phyloP scores from a whole-genome alignment of 2,888 invertebrate species.

The Lycia hirtaria region DNA sequence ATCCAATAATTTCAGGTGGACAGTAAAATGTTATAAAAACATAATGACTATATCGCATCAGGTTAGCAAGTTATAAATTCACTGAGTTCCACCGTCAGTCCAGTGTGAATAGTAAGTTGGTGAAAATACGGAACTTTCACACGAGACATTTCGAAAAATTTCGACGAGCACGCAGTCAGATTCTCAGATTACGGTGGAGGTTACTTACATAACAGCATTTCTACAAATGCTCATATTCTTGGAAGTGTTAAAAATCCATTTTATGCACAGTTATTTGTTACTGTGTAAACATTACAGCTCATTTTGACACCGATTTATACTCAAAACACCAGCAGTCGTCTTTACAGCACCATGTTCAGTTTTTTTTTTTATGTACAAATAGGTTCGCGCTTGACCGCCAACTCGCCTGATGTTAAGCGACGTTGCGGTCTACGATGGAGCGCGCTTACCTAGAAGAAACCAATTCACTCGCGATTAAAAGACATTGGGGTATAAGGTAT shows the following conservation, averaged over 20 bases:
- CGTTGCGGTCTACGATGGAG: too few relatives aligned
- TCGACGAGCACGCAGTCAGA: conserved; percentile 38
- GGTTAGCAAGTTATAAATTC: conserved; percentile 31
- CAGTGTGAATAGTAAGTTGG: conserved; percentile 41
- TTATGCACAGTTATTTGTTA: conserved; percentile 18
- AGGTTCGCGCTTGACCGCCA: too few relatives aligned
- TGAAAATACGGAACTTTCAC: conserved; percentile 56
- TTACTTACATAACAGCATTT: conserved; percentile 38
- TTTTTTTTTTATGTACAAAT: too few relatives aligned
- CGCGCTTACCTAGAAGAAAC: not conserved
- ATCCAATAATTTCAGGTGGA: not conserved
- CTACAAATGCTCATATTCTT: conserved; percentile 29
- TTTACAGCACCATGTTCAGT: too few relatives aligned
- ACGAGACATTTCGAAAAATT: conserved; percentile 46
- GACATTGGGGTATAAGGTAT: too few relatives aligned
- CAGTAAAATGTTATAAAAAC: conserved; percentile 8
- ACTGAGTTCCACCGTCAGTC: conserved; percentile 32
- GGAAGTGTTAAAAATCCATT: conserved; percentile 13
- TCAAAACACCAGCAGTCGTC: not conserved
- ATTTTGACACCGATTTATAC: not conserved
- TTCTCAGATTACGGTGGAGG: conserved; percentile 35
- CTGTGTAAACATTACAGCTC: not conserved
- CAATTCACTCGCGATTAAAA: not conserved
- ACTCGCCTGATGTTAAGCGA: too few relatives aligned
- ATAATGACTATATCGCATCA: conserved; percentile 11